Evolutionary conservation across 2,888 invertebrate species (phyloP).

Genomic region (Drosophila quinaria): DNA sequence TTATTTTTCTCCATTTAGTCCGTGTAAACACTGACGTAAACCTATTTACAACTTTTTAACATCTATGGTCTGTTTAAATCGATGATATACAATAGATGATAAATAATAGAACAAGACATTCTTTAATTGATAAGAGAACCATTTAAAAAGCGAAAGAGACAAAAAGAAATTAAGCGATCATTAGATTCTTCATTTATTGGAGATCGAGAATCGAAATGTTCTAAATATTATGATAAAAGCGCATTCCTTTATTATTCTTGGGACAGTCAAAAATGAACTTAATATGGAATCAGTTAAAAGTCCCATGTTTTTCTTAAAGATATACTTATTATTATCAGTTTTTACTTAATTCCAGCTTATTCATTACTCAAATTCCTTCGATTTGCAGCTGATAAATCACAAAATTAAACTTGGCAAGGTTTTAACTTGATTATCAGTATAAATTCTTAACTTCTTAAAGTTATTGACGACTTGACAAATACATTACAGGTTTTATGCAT

Average conservation of each 20-base stretch:
- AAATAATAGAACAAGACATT: not conserved
- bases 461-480: slow-evolving; percentile 10
- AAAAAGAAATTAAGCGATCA: not conserved
- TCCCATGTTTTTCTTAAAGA: not conserved
- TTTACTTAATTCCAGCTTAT: not conserved
- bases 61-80: not conserved
- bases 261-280: not conserved
- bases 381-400: not conserved
- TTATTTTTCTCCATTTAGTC: not conserved
- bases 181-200: not conserved
- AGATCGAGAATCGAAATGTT: not conserved
- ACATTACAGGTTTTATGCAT: slow-evolving; percentile 20
- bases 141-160: not conserved
- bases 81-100: not conserved
- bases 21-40: not conserved
- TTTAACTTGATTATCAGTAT: not conserved
- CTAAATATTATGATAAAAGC: not conserved
- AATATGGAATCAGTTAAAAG: not conserved
- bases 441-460: not conserved
- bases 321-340: not conserved
- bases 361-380: not conserved
- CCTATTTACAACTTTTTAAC: not conserved
- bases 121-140: not conserved
- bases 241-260: not conserved
- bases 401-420: not conserved